Conservation (phyloP, 2,113 vertebrate genomes). For the Gallinago undulata region DNA sequence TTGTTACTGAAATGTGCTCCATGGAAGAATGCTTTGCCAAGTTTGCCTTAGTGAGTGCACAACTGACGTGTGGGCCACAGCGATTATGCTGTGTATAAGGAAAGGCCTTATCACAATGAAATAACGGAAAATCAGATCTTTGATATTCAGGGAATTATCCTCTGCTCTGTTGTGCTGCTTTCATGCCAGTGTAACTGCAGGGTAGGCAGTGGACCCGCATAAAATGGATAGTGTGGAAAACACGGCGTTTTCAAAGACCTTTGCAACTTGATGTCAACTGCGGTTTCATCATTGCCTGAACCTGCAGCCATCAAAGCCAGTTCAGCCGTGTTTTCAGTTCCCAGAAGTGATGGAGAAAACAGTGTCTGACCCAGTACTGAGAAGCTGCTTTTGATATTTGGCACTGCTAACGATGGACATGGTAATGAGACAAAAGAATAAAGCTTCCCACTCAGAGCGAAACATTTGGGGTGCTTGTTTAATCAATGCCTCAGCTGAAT, state of each 20-base stretch:
- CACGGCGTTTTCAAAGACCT: background rate
- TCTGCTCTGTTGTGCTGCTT: background rate
- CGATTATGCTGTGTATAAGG: too few species aligned
- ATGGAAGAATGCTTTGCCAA: background rate
- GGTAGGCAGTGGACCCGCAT: background rate
- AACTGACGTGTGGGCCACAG: background rate
- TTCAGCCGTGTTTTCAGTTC: background rate
- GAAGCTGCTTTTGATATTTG: background rate
- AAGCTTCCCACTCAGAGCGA: background rate
- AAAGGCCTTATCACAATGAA: background rate
- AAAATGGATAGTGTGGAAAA: background rate
- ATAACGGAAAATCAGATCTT: background rate
- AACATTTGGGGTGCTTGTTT: background rate
- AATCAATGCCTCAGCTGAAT: background rate
- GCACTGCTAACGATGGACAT: background rate
- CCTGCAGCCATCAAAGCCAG: slow-evolving; percentile 1
- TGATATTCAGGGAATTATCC: background rate
- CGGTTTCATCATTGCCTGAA: background rate
- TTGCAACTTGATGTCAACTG: background rate
- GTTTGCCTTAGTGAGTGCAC: background rate
- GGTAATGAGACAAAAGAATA: slow-evolving; percentile 1
- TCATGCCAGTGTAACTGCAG: background rate
- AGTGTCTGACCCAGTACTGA: background rate
- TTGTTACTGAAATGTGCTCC: background rate
- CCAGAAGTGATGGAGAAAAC: slow-evolving; percentile 4